Conservation (phyloP, 37 sponge, comb jelly and placozoan species). For the Hexactinellida sp. region DNA sequence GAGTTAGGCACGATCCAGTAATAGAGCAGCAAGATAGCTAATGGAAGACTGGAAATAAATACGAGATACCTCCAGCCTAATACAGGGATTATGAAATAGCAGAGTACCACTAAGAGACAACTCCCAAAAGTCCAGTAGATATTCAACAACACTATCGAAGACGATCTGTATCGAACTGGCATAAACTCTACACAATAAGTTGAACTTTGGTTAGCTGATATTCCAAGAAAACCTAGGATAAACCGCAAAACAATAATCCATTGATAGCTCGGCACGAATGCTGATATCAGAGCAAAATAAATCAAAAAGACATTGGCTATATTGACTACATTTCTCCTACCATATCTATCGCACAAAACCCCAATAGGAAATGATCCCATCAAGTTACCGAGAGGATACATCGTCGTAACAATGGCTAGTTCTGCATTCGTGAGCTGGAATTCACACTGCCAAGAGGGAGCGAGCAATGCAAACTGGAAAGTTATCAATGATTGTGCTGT, state of each 20-base stretch:
- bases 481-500: background rate
- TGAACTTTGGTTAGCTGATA: background rate
- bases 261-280: background rate
- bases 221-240: background rate
- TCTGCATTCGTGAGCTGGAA: background rate
- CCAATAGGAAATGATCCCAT: background rate
- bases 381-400: background rate
- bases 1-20: background rate
- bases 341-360: background rate
- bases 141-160: background rate
- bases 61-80: constrained; percentile 11
- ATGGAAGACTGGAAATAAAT: background rate
- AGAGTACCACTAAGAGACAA: background rate
- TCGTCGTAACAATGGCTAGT: background rate
- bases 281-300: background rate
- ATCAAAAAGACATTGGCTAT: background rate
- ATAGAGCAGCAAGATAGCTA: background rate
- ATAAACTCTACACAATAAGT: constrained; percentile 2
- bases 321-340: background rate
- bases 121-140: background rate
- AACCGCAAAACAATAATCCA: background rate
- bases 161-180: background rate
- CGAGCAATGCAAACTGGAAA: background rate
- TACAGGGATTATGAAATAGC: background rate
- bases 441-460: background rate